These are phyloP conservation scores for Heliconius aoede DNA, from an alignment of 2,888 invertebrate species.

Conservation along the genomic window DNA sequence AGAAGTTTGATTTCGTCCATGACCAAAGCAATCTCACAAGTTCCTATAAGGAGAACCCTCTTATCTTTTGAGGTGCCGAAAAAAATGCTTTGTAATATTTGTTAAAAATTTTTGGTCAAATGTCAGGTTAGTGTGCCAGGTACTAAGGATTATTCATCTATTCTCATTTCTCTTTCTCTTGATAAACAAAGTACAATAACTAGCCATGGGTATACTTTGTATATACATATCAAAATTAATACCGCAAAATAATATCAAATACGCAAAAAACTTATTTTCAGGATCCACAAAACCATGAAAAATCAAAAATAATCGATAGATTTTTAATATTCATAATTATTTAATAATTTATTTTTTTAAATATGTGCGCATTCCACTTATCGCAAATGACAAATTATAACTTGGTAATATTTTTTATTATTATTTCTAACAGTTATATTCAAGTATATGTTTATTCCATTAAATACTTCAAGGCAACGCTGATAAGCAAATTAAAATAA, in stretches of 20 bases:
- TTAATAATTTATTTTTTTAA: background rate
- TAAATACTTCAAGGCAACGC: conserved; percentile 9
- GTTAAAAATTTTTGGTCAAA: background rate
- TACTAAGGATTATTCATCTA: too few species aligned
- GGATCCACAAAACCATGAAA: background rate
- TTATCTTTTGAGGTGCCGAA: too few species aligned
- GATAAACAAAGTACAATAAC: too few species aligned
- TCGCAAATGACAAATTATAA: background rate
- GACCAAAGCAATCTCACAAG: too few species aligned
- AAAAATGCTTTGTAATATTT: background rate
- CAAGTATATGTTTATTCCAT: background rate
- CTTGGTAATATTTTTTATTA: background rate
- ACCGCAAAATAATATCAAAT: too few species aligned
- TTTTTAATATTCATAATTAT: background rate
- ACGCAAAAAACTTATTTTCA: too few species aligned
- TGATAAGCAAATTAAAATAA: conserved; percentile 1
- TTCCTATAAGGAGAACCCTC: too few species aligned
- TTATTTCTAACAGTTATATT: background rate
- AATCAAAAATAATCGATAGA: background rate
- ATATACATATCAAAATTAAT: too few species aligned
- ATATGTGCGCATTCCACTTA: background rate
- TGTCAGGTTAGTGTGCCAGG: too few species aligned
- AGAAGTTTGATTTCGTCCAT: too few species aligned
- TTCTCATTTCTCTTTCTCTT: too few species aligned
- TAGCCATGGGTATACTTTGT: too few species aligned